A percentile compares a stretch with the other conserved stretches of the same genome.
These are phyloP conservation scores for Laupala kohalensis DNA, from an alignment of 1,140 invertebrate species.

Conservation along the genomic window DNA sequence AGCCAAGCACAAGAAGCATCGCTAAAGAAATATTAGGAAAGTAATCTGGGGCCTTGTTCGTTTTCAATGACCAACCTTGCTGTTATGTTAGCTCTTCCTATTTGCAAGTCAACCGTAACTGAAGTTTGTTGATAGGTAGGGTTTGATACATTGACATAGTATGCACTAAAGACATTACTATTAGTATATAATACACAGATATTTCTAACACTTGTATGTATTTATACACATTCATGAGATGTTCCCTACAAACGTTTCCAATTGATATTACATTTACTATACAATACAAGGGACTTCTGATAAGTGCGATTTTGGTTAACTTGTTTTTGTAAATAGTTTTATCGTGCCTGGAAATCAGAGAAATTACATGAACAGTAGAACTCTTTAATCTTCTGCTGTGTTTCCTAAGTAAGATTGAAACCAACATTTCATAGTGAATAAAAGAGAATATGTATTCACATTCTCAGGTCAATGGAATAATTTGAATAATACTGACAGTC, in stretches of 20 bases:
- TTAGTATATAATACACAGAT: neutral
- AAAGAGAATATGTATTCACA: neutral
- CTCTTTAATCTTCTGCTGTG: neutral
- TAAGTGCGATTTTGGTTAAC: neutral
- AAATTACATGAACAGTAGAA: neutral
- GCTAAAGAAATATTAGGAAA: neutral
- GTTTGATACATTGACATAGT: neutral
- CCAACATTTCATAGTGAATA: too few species aligned
- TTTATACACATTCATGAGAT: neutral
- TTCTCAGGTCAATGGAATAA: neutral
- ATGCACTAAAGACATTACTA: neutral
- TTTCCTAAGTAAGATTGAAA: neutral
- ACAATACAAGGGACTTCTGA: neutral
- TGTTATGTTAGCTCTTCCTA: neutral
- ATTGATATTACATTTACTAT: neutral
- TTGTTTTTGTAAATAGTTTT: constrained; percentile 1
- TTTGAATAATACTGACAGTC: neutral
- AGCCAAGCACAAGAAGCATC: neutral
- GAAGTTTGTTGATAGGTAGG: neutral
- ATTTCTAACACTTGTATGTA: neutral
- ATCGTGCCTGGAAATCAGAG: neutral
- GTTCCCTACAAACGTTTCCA: neutral
- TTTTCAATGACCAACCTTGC: neutral
- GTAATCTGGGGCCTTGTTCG: neutral
- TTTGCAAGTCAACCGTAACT: neutral